Conservation (phyloP, 2,888 invertebrate species). For the Acanthopleura granulata region DNA sequence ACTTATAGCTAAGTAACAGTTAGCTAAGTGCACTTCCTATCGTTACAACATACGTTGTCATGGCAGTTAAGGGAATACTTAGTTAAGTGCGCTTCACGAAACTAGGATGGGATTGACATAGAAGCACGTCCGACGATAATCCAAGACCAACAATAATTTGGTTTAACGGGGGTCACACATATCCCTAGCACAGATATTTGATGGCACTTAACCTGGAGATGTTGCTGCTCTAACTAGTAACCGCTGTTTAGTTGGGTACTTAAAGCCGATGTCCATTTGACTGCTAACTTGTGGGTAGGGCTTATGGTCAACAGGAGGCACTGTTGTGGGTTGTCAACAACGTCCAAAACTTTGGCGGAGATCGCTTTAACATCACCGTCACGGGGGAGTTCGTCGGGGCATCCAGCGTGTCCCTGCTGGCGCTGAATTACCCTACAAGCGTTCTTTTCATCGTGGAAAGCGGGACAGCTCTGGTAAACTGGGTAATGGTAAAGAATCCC, state of each 20-base stretch:
- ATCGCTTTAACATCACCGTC: constrained; percentile 35
- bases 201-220: constrained; percentile 69
- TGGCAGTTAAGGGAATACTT: too few relatives aligned
- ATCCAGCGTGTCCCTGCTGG: constrained; percentile 15
- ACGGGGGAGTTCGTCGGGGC: constrained; percentile 38
- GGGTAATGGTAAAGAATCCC: not conserved
- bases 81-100: too few relatives aligned
- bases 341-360: constrained; percentile 34
- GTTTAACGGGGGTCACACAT: constrained; percentile 94
- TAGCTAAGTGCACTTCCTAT: too few relatives aligned
- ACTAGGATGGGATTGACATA: too few relatives aligned
- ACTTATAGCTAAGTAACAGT: too few relatives aligned
- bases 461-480: constrained; percentile 19
- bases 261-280: constrained; percentile 27
- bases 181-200: constrained; percentile 83
- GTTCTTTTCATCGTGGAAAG: constrained; percentile 27
- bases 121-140: constrained; percentile 72
- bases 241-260: constrained; percentile 36
- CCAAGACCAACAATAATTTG: constrained; percentile 79
- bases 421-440: constrained; percentile 5
- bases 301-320: constrained; percentile 39
- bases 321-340: constrained; percentile 39
- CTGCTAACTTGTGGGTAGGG: constrained; percentile 42
- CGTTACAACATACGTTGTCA: too few relatives aligned
- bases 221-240: constrained; percentile 30